Conservation (phyloP, 2,888 invertebrate species). For the Caenorhabditis uteleia region DNA sequence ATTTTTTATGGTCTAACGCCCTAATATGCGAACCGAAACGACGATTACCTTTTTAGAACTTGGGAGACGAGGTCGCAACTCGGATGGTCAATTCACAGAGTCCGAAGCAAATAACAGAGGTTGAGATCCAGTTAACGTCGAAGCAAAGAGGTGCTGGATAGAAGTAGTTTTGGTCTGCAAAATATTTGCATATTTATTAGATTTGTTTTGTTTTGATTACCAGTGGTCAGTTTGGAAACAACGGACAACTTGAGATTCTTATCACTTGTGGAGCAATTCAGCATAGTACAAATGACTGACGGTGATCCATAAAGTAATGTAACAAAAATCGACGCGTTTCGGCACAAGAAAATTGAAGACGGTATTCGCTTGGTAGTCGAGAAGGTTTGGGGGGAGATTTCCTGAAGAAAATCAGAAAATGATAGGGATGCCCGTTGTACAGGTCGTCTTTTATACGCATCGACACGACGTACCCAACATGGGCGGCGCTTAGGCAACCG, state of each 20-base stretch:
- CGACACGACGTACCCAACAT: constrained; percentile 2
- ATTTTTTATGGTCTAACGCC: too few relatives aligned
- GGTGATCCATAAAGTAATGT: constrained; percentile 28
- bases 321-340: not conserved
- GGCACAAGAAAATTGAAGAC: not conserved
- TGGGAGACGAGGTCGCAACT: constrained; percentile 52
- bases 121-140: constrained; percentile 59
- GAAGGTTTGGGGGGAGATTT: not conserved
- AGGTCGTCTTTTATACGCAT: constrained; percentile 23
- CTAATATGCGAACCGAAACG: too few relatives aligned
- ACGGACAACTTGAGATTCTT: constrained; percentile 21
- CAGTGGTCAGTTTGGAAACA: constrained; percentile 3
- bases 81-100: constrained; percentile 63
- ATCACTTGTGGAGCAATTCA: constrained; percentile 31
- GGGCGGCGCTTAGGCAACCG: constrained; percentile 30
- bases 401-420: too few relatives aligned
- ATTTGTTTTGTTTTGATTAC: not conserved
- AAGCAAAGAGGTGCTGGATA: constrained; percentile 41
- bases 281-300: constrained; percentile 37
- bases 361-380: not conserved
- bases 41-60: constrained; percentile 29
- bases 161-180: constrained; percentile 24
- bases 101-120: constrained; percentile 65
- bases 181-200: not conserved
- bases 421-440: constrained; percentile 8